Conservation (phyloP, 1,140 invertebrate genomes). For the Carposina sasakii region DNA sequence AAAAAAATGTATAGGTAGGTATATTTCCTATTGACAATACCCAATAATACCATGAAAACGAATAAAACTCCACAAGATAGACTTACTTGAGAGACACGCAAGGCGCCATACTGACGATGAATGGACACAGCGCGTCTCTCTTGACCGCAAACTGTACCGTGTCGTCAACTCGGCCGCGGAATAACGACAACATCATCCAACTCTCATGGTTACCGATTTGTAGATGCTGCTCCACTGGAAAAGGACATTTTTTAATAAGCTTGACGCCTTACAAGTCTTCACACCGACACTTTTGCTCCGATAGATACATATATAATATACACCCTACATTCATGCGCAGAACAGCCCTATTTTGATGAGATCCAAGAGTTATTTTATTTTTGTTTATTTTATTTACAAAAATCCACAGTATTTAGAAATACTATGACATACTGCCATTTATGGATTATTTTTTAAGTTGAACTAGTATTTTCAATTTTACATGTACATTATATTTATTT, state of each 20-base stretch:
- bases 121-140: conserved; percentile 38
- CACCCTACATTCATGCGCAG: too few relatives aligned
- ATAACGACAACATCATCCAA: conserved; percentile 38
- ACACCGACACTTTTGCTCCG: too few relatives aligned
- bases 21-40: too few relatives aligned
- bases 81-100: conserved; percentile 53
- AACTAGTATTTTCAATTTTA: neutral
- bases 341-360: too few relatives aligned
- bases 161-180: conserved; percentile 42
- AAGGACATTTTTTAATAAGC: neutral
- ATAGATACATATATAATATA: too few relatives aligned
- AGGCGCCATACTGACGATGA: conserved; percentile 43
- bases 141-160: conserved; percentile 36
- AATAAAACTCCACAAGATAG: too few relatives aligned
- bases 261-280: neutral
- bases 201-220: conserved; percentile 22
- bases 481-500: neutral
- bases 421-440: too few relatives aligned
- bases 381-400: too few relatives aligned
- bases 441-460: neutral
- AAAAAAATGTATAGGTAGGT: too few relatives aligned
- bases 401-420: too few relatives aligned
- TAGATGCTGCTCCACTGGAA: conserved; percentile 37
- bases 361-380: too few relatives aligned
- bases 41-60: too few relatives aligned